phyloP scores from a whole-genome alignment of 2,888 invertebrate genomes.

The Horisme vitalbata region DNA sequence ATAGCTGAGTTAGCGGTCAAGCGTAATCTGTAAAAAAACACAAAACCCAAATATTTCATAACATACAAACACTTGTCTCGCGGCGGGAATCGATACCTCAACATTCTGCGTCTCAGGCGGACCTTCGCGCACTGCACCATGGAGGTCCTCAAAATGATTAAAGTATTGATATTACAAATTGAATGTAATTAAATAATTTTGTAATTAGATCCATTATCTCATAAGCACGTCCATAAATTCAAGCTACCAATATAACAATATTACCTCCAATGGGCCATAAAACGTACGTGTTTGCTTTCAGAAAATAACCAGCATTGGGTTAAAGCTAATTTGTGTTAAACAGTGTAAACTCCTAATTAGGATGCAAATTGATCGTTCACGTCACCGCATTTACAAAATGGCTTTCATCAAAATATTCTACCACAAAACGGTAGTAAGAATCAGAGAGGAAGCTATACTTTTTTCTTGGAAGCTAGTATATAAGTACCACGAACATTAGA shows the following conservation, averaged over 20 bases:
- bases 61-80: no score
- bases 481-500: no score
- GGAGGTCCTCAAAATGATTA: no score
- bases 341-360: slow-evolving; percentile 70
- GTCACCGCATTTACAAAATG: slow-evolving; percentile 66
- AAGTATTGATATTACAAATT: no score
- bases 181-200: slow-evolving; percentile 4
- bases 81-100: no score
- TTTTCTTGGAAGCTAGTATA: not conserved
- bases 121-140: no score
- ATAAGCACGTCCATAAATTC: slow-evolving; percentile 13
- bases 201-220: slow-evolving; percentile 3
- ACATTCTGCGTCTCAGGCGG: no score
- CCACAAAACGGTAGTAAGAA: slow-evolving; percentile 24
- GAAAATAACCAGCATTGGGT: slow-evolving; percentile 54
- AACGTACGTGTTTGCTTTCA: slow-evolving; percentile 45
- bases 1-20: no score
- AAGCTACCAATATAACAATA: slow-evolving; percentile 16
- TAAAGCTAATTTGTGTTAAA: slow-evolving; percentile 72
- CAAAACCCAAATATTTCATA: no score
- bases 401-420: slow-evolving; percentile 49
- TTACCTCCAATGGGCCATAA: slow-evolving; percentile 35
- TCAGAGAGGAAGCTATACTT: not conserved
- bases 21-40: no score
- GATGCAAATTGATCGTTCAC: slow-evolving; percentile 76